Percentiles rank a stretch among this genome's conserved stretches.
These are phyloP conservation scores for Drosophila melanica DNA, from an alignment of 1,140 invertebrate species.

Conservation along the genomic window DNA sequence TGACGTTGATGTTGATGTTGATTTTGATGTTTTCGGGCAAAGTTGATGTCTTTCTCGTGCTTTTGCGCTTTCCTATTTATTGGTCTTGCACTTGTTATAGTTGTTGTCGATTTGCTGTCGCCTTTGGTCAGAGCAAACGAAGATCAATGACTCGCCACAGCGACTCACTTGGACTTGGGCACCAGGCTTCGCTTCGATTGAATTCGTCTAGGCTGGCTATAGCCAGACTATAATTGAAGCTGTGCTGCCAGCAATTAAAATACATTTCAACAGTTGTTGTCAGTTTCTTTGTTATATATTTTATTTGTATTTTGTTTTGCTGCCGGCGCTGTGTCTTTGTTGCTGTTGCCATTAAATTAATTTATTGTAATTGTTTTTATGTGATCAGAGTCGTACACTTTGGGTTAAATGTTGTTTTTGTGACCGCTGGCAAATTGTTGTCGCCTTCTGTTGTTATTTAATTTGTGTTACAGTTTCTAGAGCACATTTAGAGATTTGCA, in stretches of 20 bases:
- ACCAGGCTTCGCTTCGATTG: conserved; percentile 7
- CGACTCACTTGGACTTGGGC: conserved; percentile 20
- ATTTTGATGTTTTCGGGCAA: conserved; percentile 12
- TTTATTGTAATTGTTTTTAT: conserved; percentile 57
- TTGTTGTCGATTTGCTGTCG: conserved; percentile 23
- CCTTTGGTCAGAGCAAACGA: conserved; percentile 25
- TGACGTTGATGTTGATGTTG: conserved; percentile 7
- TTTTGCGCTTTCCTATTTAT: conserved; percentile 2
- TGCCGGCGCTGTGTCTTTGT: conserved; percentile 12
- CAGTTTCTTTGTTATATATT: conserved; percentile 13
- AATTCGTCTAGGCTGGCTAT: conserved; percentile 7
- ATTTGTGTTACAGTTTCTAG: not conserved
- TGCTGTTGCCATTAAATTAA: conserved; percentile 59
- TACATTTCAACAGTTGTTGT: conserved; percentile 33
- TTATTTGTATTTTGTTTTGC: conserved; percentile 9
- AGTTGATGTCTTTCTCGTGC: conserved; percentile 19
- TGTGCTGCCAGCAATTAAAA: conserved; percentile 46
- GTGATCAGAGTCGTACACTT: conserved; percentile 25
- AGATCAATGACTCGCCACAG: conserved; percentile 47
- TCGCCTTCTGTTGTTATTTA: not conserved
- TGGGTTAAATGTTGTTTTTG: conserved; percentile 25
- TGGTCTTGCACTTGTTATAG: conserved; percentile 14
- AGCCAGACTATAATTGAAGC: not conserved
- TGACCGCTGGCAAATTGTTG: conserved; percentile 9
- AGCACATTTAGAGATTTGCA: conserved; percentile 10